Base-by-base conservation (phyloP, 2,113 vertebrate genomes). In the Ptilorrhoa leucosticta region DNA sequence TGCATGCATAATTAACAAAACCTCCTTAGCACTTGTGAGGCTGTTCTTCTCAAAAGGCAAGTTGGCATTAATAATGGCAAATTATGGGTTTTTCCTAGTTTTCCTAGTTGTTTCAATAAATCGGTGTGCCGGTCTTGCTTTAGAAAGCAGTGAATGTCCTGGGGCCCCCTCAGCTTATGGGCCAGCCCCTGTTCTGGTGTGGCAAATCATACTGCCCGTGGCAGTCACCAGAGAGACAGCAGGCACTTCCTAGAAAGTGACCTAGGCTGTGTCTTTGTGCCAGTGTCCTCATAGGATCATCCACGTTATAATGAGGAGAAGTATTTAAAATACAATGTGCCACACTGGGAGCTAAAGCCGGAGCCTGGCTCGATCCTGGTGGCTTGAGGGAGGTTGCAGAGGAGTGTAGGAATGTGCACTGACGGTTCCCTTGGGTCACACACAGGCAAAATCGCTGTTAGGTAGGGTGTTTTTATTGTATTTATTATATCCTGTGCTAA, bases 201-300 rank as follows among this genome's bases (percentile, higher is more conserved):
- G 54, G 19, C 39, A 19, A 31, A 12, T 56, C 31, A 37, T n/a
- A 2, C 2, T 50, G 37, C 17, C 53, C 1, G 0, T 56, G 81
- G 51, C 61, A 48, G 60, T 31, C 68, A 51, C 51, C 1, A 0
- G 15, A 14, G 42, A 14, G 40, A 56, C 57, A 40, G 47, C 37
- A 71, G 47, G 18, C 42, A 13, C 16, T 58, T 53, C 33, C 56
- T 44, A 48, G 27, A 27, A 73, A 31, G n/a, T 30, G 45, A n/a
- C 20, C 16, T 17, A 11, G 16, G 19, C 30, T 39, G 14, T 76
- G n/a, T 16, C 16, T 83, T 72, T 89, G 50, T 78, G 63, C 42
- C 54, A 33, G 17, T 23, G 28, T 37, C 57, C 53, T 73, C 1
- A 0, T 5, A 27, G 47, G 24, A 28, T 57, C 51, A 53, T 53